Evolutionary conservation across 2,113 vertebrate species (phyloP), one percentile per base, ranked within the genome.

Genomic region (Pomatorhinus ruficollis): DNA sequence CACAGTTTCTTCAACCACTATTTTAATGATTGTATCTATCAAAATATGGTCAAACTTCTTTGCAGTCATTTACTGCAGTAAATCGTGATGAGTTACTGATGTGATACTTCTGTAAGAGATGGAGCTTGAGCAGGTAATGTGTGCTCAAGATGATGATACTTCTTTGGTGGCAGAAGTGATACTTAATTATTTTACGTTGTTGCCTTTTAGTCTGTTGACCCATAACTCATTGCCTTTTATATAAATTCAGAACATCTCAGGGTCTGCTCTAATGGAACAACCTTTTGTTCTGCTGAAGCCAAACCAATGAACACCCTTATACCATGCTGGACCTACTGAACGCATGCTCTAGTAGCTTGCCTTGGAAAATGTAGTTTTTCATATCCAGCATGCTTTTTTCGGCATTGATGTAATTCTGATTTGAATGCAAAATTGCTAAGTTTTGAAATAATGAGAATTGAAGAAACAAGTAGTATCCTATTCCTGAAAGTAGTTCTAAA

Each of bases 141-240:
- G 44, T 47, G 13, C 30, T 64, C 0, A 0, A n/a, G n/a, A n/a
- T n/a, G n/a, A n/a, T n/a, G 3, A 33, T 80, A 35, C 17, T 66
- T 17, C 25, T 87, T 79, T 79, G 20, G 39, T 37, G 45, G 27
- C 31, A 50, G 54, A 56, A 70, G 37, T 80, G 2, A 21, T 54
- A 37, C 20, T 37, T 30, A 59, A 59, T 16, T 88, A 52, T 68
- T 83, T 87, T 72, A n/a, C 17, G 10, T 47, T 2, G 2, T 66
- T n/a, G 23, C 23, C 27, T 63, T 82, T 18, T 63, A 71, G 39
- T 66, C 12, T 8, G 3, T 52, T 52, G 50, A 68, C 52, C 44
- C 37, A 35, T 59, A 72, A 81, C 21, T 56, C 18, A 20, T 6
- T 49, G 49, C 18, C 25, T 54, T 63, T 63, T 77, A 54, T 70